Evolutionary conservation across 2,113 vertebrate species (phyloP).

Genomic region (Chroicocephalus ridibundus): DNA sequence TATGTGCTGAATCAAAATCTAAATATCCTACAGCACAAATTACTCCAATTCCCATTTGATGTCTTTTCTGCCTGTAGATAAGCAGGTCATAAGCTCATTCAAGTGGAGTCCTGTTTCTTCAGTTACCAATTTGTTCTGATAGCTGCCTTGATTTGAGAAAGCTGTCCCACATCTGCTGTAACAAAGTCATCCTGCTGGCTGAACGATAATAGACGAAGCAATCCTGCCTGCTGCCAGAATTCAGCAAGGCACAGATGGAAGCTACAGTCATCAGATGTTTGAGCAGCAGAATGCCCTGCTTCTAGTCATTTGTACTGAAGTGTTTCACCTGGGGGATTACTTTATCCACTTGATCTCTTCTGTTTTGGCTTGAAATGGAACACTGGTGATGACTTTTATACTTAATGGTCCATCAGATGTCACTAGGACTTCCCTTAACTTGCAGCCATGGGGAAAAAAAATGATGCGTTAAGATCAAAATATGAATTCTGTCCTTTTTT

Average conservation of each 20-base stretch:
- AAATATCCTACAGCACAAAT: neutral
- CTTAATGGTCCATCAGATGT: neutral
- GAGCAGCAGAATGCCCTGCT: neutral
- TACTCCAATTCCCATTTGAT: neutral
- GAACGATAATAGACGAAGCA: neutral
- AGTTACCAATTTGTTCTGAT: neutral
- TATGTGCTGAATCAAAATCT: neutral
- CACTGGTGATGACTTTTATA: neutral
- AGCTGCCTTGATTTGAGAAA: neutral
- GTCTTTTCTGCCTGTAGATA: neutral
- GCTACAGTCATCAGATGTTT: neutral
- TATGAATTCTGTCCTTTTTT: neutral
- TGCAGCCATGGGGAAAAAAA: neutral
- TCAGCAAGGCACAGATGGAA: constrained; percentile 23
- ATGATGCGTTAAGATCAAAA: neutral
- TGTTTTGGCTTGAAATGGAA: neutral
- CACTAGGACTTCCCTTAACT: neutral
- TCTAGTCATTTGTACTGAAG: constrained; percentile 1
- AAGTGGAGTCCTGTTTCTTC: neutral
- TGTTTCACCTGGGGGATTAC: neutral
- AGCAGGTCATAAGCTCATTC: neutral
- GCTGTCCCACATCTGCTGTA: neutral
- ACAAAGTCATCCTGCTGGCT: neutral
- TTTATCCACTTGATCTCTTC: neutral
- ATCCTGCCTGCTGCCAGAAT: neutral